A percentile compares a stretch with the other conserved stretches of the same genome.
Evolutionary conservation across 2,888 invertebrate species (phyloP).

Genomic region (Cephalotes varians): DNA sequence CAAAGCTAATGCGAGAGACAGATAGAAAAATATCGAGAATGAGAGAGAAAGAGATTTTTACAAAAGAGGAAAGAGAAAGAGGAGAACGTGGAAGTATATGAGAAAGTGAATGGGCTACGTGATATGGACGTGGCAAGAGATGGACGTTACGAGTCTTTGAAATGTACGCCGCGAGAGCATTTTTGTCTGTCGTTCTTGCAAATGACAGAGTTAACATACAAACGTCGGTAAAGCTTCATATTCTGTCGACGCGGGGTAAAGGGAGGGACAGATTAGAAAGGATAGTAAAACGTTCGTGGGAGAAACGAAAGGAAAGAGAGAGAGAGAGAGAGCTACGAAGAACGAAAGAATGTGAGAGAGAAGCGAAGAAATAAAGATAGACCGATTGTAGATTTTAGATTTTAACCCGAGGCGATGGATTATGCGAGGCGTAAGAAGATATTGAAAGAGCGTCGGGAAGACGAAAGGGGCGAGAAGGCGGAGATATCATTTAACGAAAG

Average conservation of each 20-base stretch:
- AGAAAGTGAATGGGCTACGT: slow-evolving; percentile 30
- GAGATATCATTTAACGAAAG: slow-evolving; percentile 60
- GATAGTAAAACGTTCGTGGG: slow-evolving; percentile 26
- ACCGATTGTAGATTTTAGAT: slow-evolving; percentile 64
- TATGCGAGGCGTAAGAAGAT: slow-evolving; percentile 61
- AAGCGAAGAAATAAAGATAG: slow-evolving; percentile 2
- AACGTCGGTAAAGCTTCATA: slow-evolving; percentile 48
- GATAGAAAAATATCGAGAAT: slow-evolving; percentile 4
- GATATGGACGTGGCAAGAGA: slow-evolving; percentile 27
- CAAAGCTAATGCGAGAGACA: slow-evolving; percentile 37
- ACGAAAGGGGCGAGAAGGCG: background rate
- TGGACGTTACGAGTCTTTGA: slow-evolving; percentile 55
- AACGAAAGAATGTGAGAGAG: background rate
- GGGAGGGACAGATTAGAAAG: background rate
- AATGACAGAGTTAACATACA: slow-evolving; percentile 63
- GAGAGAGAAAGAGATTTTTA: slow-evolving; percentile 22
- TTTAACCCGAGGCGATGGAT: slow-evolving; percentile 66
- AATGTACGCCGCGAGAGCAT: slow-evolving; percentile 54
- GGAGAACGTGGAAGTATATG: slow-evolving; percentile 17
- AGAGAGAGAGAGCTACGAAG: background rate
- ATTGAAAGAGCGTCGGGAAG: slow-evolving; percentile 42
- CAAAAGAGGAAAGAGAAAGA: background rate
- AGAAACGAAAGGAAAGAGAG: background rate
- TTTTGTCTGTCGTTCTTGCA: slow-evolving; percentile 58
- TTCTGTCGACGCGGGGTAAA: slow-evolving; percentile 12